phyloP scores from a whole-genome alignment of 2,797 vertebrate species.

The Crossoptilon crossoptilon region DNA sequence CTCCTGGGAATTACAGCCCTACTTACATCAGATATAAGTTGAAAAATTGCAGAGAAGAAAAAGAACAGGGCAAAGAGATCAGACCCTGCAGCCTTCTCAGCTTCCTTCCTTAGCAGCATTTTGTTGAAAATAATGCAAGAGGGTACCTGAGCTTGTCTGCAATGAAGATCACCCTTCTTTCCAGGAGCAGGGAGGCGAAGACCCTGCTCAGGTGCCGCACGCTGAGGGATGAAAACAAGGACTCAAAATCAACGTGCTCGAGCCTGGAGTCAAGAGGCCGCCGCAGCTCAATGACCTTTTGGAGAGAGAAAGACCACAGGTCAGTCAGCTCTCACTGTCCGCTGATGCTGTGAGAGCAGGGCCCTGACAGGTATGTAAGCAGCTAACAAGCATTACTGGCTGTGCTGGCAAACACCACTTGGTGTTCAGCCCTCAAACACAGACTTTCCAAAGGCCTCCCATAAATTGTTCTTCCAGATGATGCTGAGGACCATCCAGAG shows the following conservation, averaged over 20 bases:
- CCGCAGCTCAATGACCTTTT: conserved; percentile 92
- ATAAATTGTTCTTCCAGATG: background rate
- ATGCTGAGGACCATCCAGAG: background rate
- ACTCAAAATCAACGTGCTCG: conserved; percentile 97
- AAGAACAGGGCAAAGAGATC: background rate
- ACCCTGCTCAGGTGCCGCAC: conserved; percentile 92
- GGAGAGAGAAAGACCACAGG: background rate
- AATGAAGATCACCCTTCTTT: conserved; percentile 95
- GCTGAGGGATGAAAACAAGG: conserved; percentile 93
- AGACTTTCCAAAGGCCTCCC: background rate
- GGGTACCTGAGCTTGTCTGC: conserved; percentile 96
- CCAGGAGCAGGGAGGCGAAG: conserved; percentile 95
- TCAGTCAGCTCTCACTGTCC: background rate
- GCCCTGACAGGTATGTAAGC: background rate
- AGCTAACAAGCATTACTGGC: background rate
- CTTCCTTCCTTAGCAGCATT: background rate
- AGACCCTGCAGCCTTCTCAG: background rate
- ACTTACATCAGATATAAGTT: fast-evolving
- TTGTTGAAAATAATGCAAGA: background rate
- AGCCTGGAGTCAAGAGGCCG: conserved; percentile 94
- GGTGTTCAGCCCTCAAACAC: background rate
- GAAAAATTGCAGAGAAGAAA: background rate
- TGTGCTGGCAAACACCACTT: background rate
- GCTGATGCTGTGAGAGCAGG: background rate
- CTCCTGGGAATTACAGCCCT: background rate